phyloP scores from a whole-genome alignment of 1,140 invertebrate species.

The Drosophila watanabei region DNA sequence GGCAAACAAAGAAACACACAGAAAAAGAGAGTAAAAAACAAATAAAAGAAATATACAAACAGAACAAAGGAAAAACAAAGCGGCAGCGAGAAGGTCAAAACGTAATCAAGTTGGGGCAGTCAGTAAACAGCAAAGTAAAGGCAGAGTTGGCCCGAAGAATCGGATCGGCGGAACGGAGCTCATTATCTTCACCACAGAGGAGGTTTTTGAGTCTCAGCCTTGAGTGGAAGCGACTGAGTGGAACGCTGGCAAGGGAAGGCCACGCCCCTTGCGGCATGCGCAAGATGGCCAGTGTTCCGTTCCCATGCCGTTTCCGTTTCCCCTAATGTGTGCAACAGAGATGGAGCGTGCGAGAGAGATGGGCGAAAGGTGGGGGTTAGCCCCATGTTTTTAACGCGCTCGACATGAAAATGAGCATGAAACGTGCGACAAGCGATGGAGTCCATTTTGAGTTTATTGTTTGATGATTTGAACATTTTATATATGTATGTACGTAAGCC shows the following conservation, averaged over 20 bases:
- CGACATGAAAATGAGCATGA: conserved; percentile 85
- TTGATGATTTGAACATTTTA: conserved; percentile 86
- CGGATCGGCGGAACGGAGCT: conserved; percentile 20
- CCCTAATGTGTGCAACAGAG: conserved; percentile 48
- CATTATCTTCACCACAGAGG: conserved; percentile 62
- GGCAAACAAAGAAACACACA: conserved; percentile 21
- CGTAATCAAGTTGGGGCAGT: conserved; percentile 65
- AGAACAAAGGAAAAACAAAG: conserved; percentile 32
- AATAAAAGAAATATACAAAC: conserved; percentile 22
- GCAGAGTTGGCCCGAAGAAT: background rate
- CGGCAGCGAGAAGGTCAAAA: conserved; percentile 70
- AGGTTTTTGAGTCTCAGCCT: conserved; percentile 33
- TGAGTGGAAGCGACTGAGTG: conserved; percentile 36
- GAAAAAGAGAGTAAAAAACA: conserved; percentile 2
- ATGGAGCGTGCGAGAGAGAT: conserved; percentile 6
- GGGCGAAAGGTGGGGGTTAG: conserved; percentile 27
- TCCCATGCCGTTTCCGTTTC: conserved; percentile 65
- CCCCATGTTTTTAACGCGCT: conserved; percentile 74
- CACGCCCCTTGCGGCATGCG: conserved; percentile 68
- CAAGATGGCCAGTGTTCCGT: conserved; percentile 71
- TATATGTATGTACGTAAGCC: conserved; percentile 45
- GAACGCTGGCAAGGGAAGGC: conserved; percentile 4
- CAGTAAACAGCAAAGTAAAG: conserved; percentile 28
- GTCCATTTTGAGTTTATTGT: conserved; percentile 86
- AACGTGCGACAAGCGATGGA: conserved; percentile 84